Conservation (phyloP, 2,888 invertebrate species). For the Eristalis pertinax region DNA sequence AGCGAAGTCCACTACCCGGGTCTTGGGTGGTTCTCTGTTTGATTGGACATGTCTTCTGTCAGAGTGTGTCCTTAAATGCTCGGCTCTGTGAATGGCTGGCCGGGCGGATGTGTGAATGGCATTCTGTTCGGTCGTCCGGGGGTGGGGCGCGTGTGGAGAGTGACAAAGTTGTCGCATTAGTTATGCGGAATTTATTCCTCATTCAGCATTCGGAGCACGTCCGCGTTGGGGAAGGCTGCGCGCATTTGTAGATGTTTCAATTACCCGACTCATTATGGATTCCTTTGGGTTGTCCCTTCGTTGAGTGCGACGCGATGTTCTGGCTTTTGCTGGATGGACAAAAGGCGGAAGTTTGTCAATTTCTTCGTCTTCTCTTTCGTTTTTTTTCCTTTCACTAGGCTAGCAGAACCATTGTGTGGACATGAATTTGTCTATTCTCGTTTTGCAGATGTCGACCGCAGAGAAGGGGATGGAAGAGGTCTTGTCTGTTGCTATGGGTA, state of each 20-base stretch:
- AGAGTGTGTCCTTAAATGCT: neutral
- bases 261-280: constrained; percentile 38
- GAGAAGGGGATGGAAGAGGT: neutral
- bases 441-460: neutral
- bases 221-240: constrained; percentile 8
- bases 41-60: constrained; percentile 39
- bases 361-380: neutral
- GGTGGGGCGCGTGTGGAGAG: constrained; percentile 18
- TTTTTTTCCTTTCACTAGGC: neutral
- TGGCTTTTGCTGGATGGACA: neutral
- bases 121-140: neutral
- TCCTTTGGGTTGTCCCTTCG: constrained; percentile 7
- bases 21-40: constrained; percentile 2
- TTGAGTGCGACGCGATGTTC: neutral
- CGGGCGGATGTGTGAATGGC: constrained; percentile 7
- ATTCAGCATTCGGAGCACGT: constrained; percentile 52
- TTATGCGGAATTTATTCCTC: constrained; percentile 42
- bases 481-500: no score
- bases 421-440: neutral
- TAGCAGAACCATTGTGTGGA: neutral
- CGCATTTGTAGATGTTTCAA: constrained; percentile 56
- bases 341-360: neutral
- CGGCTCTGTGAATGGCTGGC: neutral
- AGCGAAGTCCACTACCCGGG: neutral
- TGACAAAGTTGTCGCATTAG: constrained; percentile 54